phyloP scores from a whole-genome alignment of 1,140 invertebrate species.

The Macrosteles quadrilineatus region DNA sequence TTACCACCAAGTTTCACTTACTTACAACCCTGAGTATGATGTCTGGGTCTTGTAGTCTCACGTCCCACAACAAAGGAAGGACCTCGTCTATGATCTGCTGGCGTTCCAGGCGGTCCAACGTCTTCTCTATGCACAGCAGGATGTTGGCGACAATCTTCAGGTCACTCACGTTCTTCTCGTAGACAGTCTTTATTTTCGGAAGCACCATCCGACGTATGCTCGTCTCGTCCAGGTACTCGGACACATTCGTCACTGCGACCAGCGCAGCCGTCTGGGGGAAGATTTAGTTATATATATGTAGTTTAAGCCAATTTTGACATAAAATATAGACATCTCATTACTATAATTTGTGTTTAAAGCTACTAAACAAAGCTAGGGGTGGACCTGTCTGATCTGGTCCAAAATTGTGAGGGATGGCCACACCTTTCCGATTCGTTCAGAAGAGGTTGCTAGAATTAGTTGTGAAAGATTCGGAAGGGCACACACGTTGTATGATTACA shows the following conservation, averaged over 20 bases:
- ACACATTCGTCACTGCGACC: constrained; percentile 82
- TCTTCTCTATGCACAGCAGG: constrained; percentile 74
- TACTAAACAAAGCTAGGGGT: too few species aligned
- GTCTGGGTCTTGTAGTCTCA: constrained; percentile 83
- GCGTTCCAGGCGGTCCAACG: constrained; percentile 81
- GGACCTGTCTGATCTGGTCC: too few species aligned
- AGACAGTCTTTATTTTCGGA: constrained; percentile 84
- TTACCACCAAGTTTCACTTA: constrained; percentile 70
- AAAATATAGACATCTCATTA: too few species aligned
- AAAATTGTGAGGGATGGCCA: too few species aligned
- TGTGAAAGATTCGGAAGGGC: too few species aligned
- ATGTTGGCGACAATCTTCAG: constrained; percentile 75
- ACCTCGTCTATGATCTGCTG: constrained; percentile 90
- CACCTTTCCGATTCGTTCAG: too few species aligned
- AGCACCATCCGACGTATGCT: constrained; percentile 80
- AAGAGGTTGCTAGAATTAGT: too few species aligned
- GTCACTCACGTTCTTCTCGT: constrained; percentile 81
- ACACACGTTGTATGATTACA: too few species aligned
- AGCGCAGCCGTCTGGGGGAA: constrained; percentile 83
- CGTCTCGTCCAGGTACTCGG: constrained; percentile 81
- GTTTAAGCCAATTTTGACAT: too few species aligned
- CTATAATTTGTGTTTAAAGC: too few species aligned
- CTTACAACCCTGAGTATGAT: constrained; percentile 76
- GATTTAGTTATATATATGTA: too few species aligned
- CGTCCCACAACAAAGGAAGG: constrained; percentile 85